Evolutionary conservation across 2,113 vertebrate genomes (phyloP).

Genomic region (Lepus americanus): DNA sequence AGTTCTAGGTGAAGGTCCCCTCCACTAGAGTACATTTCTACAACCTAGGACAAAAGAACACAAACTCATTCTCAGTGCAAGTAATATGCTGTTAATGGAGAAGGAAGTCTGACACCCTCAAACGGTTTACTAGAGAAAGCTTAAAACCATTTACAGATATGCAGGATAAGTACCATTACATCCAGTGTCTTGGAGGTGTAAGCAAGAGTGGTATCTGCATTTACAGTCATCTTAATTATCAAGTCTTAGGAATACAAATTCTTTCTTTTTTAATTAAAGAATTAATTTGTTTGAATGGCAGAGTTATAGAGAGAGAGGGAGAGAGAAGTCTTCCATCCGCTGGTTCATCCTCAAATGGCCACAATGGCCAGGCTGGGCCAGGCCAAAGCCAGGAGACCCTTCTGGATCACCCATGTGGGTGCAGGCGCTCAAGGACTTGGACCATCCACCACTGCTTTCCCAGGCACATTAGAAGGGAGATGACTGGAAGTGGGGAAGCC

Average conservation of each 20-base stretch:
- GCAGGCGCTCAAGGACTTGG: too few relatives aligned
- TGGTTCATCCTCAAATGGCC: too few relatives aligned
- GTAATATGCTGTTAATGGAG: background rate
- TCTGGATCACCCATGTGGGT: too few relatives aligned
- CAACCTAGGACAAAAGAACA: slow-evolving; percentile 89
- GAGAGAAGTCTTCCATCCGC: too few relatives aligned
- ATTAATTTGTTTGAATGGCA: background rate
- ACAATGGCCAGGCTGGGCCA: too few relatives aligned
- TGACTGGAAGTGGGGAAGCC: too few relatives aligned
- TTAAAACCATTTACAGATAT: background rate
- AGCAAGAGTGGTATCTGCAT: slow-evolving; percentile 19
- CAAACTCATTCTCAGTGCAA: background rate
- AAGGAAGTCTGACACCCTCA: background rate
- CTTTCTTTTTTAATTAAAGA: background rate
- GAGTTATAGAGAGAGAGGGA: too few relatives aligned
- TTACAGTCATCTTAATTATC: slow-evolving; percentile 15
- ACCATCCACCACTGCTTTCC: too few relatives aligned
- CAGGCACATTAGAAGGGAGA: too few relatives aligned
- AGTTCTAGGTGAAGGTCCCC: slow-evolving; percentile 98
- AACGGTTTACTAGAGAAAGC: background rate
- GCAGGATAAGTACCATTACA: background rate
- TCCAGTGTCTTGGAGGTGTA: background rate
- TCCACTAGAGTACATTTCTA: slow-evolving; percentile 99
- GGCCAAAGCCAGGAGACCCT: too few relatives aligned
- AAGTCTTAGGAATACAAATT: slow-evolving; percentile 16